A percentile compares a stretch with the other conserved stretches of the same genome.
These are phyloP conservation scores for Falco naumanni DNA, from an alignment of 2,797 vertebrate genomes.

Conservation along the genomic window DNA sequence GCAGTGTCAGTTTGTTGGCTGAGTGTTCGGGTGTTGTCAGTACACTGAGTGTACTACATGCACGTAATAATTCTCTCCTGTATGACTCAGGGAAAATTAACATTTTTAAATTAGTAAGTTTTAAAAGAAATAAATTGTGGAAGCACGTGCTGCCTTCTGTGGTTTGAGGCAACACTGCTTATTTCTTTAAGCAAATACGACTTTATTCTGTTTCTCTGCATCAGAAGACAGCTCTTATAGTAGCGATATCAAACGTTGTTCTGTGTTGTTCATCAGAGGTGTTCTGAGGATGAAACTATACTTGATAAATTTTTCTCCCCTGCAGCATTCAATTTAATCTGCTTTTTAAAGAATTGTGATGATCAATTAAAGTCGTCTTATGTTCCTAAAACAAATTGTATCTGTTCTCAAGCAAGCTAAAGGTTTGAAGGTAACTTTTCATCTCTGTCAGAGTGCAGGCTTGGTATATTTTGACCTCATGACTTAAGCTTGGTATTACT, in stretches of 20 bases:
- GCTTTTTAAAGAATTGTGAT: conserved; percentile 45
- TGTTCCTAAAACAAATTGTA: conserved; percentile 71
- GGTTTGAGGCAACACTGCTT: neutral
- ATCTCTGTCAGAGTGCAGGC: conserved; percentile 68
- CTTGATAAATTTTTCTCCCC: conserved; percentile 39
- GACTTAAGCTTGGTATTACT: conserved; percentile 48
- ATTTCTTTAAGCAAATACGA: neutral
- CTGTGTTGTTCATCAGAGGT: neutral
- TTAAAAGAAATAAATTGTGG: neutral
- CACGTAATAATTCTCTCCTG: neutral
- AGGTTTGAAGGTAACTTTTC: conserved; percentile 70
- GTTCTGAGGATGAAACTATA: neutral
- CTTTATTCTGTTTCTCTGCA: neutral
- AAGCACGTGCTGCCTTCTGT: neutral
- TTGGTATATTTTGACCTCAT: conserved; percentile 69
- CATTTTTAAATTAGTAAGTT: neutral
- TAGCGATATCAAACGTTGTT: neutral
- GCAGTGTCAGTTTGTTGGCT: conserved; percentile 9
- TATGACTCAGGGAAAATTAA: neutral
- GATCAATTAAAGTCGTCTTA: conserved; percentile 68
- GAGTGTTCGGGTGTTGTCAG: neutral
- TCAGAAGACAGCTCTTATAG: neutral
- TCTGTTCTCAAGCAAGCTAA: conserved; percentile 61
- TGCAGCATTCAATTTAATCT: conserved; percentile 46
- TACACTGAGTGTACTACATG: neutral